Evolutionary conservation across 2,888 invertebrate genomes (phyloP), one percentile per base, ranked within the genome.

Genomic region (Nephrocerus scutellatus): DNA sequence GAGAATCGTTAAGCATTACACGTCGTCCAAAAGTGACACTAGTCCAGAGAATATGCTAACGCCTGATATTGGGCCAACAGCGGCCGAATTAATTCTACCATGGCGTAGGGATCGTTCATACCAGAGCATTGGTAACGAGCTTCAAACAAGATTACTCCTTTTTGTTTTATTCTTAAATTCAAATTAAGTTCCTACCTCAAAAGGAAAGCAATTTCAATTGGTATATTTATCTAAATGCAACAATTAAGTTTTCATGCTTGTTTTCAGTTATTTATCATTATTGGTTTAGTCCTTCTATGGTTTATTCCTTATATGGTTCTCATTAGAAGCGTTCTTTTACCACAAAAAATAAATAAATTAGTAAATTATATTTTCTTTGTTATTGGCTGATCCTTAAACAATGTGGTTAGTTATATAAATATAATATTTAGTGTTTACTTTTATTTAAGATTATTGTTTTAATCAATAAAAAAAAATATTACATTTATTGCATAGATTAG

Each of bases 51-150:
- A 52, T 63, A 25, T 39, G 25, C 50, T 63, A 49, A 59, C 66
- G 49, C 66, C 66, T 40, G 78, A 76, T 37, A 76, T 77, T 60
- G 74, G 77, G 57, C 79, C 82, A 56, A 84, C 85, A 56, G 80
- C 81, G 59, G 81, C 84, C 65, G 87, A 87, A 73, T 77, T 80
- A 68, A 80, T 81, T 55, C 76, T 88, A 68, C 89, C 89, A 62
- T 89, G 89, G 89, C 79, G 85, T 69, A 75, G 80, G 66, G 82
- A 82, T 71, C 76, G 76, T 70, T 78, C 77, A 72, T 78, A 76
- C 70, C 77, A 76, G 67, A 77, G 77, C 70, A 76, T 78, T 72
- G 82, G 82, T 82, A 81, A 76, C 76, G 43, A 40, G 44, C 24
- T 16, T 46, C 34, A 23, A 25, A 9, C 5, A n/a, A n/a, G n/a